Evolutionary conservation across 2,888 invertebrate species (phyloP), one percentile per base, ranked within the genome.

Genomic region (Frankliniella intonsa): DNA sequence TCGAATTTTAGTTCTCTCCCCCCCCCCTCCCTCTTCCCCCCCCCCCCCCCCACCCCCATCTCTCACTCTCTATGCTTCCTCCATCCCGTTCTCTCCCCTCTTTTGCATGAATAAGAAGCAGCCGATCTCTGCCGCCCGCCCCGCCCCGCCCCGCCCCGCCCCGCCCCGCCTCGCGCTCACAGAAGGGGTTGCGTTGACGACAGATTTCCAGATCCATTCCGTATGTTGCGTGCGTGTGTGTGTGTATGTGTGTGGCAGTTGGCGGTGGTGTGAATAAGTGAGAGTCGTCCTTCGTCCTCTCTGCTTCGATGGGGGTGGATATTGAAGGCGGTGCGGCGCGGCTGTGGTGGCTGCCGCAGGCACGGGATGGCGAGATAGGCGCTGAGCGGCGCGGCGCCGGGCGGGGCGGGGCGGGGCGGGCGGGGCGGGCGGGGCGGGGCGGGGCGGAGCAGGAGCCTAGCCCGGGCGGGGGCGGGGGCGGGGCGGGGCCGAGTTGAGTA

Each of bases 141-240:
- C 38, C 3, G 38, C 5, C 38, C 38, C 38, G 38, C 38, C 38
- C 38, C 38, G 38, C 38, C n/a, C n/a, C 38, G 38, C 38, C 38
- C 38, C 3, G 38, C 5, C 38, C 38, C 38, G 38, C 38, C 38
- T 5, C 38, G 38, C 38, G 38, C 38, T 2, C 38, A 8, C 55
- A 12, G 55, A 55, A 55, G 55, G 55, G 14, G 22, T 22, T 22
- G 69, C 22, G n/a, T n/a, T 25, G 69, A 25, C 69, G 69, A 76
- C 69, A 76, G 69, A 76, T 76, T 76, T 25, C 69, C 69, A 25
- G 69, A 76, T 76, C 69, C 69, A 76, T 76, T 25, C 69, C 25
- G 69, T 76, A 25, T 76, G 25, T 76, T 25, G 69, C 12, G n/a
- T 25, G 62, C 12, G n/a, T 62, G 14, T 14, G 62, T 8, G 8